Evolutionary conservation across 2,113 vertebrate species (phyloP), one percentile per base, ranked within the genome.

Genomic region (Pavo muticus): DNA sequence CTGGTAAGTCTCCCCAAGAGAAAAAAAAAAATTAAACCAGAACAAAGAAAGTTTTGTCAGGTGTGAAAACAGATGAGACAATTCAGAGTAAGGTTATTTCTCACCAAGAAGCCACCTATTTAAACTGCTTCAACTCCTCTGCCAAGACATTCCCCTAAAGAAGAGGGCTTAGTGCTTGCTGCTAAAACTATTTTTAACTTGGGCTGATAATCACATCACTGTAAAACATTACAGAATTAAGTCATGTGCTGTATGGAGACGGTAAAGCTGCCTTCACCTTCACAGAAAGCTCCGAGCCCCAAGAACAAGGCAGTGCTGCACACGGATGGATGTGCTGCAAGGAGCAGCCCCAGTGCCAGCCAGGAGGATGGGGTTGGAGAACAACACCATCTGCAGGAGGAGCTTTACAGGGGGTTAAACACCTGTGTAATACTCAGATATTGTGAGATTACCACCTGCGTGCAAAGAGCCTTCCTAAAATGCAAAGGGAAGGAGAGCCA

Each of bases 11-110:
- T 84, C 81, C 19, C 19, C 17, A 56, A n/a, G 54, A 88, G 90
- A 48, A 88, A 11, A 56, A 83, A 94, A 65, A 90, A 68, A 27
- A 14, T 40, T 40, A 90, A 93, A 65, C 10, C 32, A 61, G 57
- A 92, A 69, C 20, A 81, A 81, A 90, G 24, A 81, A 59, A 50
- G 1, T 63, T 91, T 93, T 93, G 50, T 74, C n/a, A 69, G 27
- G 60, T 71, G 60, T 71, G 79, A 56, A 94, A 95, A 92, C 6
- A 6, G 29, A 37, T 71, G 48, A 93, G 70, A 89, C 61, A 80
- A 47, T 54, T 56, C 60, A 35, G 68, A 79, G 52, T 47, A 56
- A 80, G 25, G 20, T 4, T 54, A 14, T 70, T 94, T 85, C 67
- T 82, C 71, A 74, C 10, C 23, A 48, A 61, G 45, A 67, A 90